Conservation (phyloP, 2,113 vertebrate genomes). For the Sterrhoptilus dennistouni region DNA sequence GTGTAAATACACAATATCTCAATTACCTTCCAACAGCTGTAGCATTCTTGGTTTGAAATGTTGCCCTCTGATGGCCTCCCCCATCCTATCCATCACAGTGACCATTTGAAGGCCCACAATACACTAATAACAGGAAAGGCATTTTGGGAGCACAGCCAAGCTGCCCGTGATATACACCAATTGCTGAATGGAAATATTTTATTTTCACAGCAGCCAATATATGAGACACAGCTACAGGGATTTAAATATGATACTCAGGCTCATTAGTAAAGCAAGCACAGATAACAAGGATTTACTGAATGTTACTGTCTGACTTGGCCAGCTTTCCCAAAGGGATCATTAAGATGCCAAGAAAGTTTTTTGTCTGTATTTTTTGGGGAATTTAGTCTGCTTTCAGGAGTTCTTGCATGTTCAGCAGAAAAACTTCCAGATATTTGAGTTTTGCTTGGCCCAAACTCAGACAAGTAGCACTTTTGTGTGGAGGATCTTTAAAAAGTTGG, state of each 20-base stretch:
- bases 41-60: constrained; percentile 18
- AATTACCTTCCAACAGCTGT: not conserved
- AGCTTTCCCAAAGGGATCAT: not conserved
- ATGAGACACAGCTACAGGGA: constrained; percentile 8
- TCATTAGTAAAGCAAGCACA: constrained; percentile 50
- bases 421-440: not conserved
- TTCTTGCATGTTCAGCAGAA: not conserved
- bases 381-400: not conserved
- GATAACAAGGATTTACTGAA: constrained; percentile 52
- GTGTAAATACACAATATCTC: not conserved
- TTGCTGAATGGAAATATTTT: not conserved
- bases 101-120: not conserved
- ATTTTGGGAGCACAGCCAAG: not conserved
- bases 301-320: not conserved
- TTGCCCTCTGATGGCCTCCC: not conserved
- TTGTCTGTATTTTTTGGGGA: not conserved
- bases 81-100: not conserved
- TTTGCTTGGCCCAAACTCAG: not conserved
- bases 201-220: constrained; percentile 1
- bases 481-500: not conserved
- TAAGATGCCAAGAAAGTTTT: constrained; percentile 14
- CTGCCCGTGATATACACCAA: not conserved
- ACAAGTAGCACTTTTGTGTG: not conserved
- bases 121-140: not conserved
- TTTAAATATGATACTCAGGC: constrained; percentile 30